These are phyloP conservation scores for Heteractis magnifica DNA, from an alignment of 92 coral and sea anemone genomes.

Conservation along the genomic window DNA sequence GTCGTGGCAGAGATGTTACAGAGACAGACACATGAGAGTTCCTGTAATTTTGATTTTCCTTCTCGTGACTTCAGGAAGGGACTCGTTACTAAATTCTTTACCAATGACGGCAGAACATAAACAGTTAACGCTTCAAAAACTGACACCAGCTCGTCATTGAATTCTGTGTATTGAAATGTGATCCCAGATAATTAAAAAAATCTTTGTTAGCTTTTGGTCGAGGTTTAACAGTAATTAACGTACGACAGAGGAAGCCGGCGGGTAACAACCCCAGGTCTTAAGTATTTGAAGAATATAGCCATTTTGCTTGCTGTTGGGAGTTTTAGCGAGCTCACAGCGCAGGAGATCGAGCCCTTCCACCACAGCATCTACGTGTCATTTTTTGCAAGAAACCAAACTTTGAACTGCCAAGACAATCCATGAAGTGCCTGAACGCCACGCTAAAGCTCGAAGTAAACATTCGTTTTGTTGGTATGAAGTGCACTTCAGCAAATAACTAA, in stretches of 20 bases:
- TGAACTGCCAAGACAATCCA: slow-evolving; percentile 11
- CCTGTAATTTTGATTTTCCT: background rate
- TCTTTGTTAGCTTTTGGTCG: slow-evolving; percentile 91
- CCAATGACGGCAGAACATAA: slow-evolving; percentile 31
- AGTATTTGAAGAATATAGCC: slow-evolving; percentile 52
- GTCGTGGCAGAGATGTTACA: slow-evolving; percentile 7
- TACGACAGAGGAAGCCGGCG: slow-evolving; percentile 86
- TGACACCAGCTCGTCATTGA: slow-evolving; percentile 49
- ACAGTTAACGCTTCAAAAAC: slow-evolving; percentile 31
- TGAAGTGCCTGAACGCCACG: slow-evolving; percentile 29
- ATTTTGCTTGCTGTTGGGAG: slow-evolving; percentile 45
- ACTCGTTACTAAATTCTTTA: slow-evolving; percentile 43
- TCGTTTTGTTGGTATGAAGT: slow-evolving; percentile 62
- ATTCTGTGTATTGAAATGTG: slow-evolving; percentile 65
- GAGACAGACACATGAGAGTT: slow-evolving; percentile 7
- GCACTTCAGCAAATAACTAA: slow-evolving; percentile 64
- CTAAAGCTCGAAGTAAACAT: slow-evolving; percentile 46
- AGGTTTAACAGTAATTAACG: slow-evolving; percentile 97
- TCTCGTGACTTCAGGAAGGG: slow-evolving; percentile 46
- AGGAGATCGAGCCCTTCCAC: slow-evolving; percentile 7
- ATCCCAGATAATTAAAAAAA: slow-evolving; percentile 87
- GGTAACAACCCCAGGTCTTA: slow-evolving; percentile 60
- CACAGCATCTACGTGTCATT: background rate
- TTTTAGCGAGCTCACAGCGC: background rate
- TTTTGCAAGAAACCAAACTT: background rate